Evolutionary conservation across 2,113 vertebrate genomes (phyloP), one percentile per base, ranked within the genome.

Genomic region (Sinocyclocheilus maitianheensis): DNA sequence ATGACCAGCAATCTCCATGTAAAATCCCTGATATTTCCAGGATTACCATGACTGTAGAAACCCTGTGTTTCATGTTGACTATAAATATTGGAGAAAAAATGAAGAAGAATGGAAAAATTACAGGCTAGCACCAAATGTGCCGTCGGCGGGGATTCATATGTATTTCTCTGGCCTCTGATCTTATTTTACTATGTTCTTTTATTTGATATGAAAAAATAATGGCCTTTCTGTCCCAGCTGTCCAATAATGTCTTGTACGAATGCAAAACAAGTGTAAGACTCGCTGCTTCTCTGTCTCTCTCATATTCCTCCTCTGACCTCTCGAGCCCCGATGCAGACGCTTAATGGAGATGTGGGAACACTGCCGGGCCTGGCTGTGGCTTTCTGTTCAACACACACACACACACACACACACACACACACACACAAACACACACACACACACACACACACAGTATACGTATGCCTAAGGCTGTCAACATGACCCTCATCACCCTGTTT

Each of bases 401-500:
- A 40, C 37, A 83, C 75, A 81, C 6, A 81, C 48, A 87, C 37
- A 83, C 75, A 81, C 6, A 81, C 48, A 87, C 37, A 60, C 46
- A 86, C 78, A 40, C 37, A 40, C 37, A 40, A 5, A 40, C 37
- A 40, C 37, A 48, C 46, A 48, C 46, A 48, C 46, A 48, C 46
- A 83, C 63, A 81, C 4, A 75, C 40, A 85, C 37, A 51, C 46
- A 87, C 78, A 43, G 43, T 46, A 46, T 46, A 46, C 51, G 13
- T 53, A 26, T 67, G 81, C 83, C 78, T 24, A 46, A 34, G 78
- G 88, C 76, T 77, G 60, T 75, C 83, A 82, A 67, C 83, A 74
- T 89, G 88, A 89, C 81, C 88, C 86, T 86, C 20, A 16, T 84
- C 58, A 24, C 76, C 51, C 84, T 77, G 74, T 87, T 87, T 89